phyloP scores from a whole-genome alignment of 2,797 vertebrate genomes.

The Bufotes viridis region DNA sequence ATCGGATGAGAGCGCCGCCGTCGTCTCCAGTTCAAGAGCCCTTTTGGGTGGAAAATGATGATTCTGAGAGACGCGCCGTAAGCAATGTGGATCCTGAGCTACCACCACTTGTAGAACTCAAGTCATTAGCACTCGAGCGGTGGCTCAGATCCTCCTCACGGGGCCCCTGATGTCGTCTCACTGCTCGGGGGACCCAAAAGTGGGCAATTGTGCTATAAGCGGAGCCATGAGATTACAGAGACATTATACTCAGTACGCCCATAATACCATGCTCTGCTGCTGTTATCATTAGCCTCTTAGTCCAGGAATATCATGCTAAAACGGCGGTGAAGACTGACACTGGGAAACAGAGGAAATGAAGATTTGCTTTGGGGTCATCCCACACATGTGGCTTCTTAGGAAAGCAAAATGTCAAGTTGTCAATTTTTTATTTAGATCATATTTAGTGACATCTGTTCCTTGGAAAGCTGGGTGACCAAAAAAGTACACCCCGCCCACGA shows the following conservation, averaged over 20 bases:
- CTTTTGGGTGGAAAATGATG: background rate
- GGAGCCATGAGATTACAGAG: background rate
- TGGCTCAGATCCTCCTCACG: background rate
- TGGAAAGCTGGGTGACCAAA: too few relatives aligned
- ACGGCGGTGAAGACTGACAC: background rate
- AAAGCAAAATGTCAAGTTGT: too few relatives aligned
- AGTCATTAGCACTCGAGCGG: slow-evolving; percentile 42
- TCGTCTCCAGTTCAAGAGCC: background rate
- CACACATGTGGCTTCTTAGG: too few relatives aligned
- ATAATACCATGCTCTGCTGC: background rate
- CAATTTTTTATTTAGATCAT: too few relatives aligned
- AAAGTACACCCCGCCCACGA: too few relatives aligned
- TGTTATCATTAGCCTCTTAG: too few relatives aligned
- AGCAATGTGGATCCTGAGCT: background rate
- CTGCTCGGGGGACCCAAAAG: background rate
- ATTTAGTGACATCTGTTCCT: too few relatives aligned
- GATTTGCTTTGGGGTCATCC: too few relatives aligned
- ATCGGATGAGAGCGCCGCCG: background rate
- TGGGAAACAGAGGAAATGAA: background rate
- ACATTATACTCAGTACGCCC: too few relatives aligned
- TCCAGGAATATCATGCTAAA: background rate
- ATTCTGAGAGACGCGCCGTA: background rate
- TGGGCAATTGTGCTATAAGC: background rate
- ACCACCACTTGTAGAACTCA: slow-evolving; percentile 14
- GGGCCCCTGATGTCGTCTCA: too few relatives aligned